These are phyloP conservation scores for Merops nubicus DNA, from an alignment of 2,113 vertebrate genomes.

Conservation along the genomic window DNA sequence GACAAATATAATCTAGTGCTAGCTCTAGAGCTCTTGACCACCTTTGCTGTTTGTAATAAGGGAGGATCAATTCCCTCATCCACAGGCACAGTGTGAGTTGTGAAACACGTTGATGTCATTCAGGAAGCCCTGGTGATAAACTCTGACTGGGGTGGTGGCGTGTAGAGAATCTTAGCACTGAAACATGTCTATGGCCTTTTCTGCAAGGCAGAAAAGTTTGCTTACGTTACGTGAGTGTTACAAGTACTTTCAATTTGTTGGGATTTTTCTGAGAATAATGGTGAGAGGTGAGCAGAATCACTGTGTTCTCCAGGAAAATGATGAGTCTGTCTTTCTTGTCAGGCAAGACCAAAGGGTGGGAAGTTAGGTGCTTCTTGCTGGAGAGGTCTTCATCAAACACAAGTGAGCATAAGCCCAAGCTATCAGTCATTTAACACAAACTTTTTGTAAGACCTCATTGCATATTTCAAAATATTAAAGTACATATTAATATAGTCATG, in stretches of 20 bases:
- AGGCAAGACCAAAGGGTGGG: not conserved
- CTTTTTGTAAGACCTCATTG: not conserved
- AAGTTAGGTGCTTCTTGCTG: not conserved
- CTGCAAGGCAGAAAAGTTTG: not conserved
- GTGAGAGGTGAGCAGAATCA: accelerated
- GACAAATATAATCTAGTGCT: not conserved
- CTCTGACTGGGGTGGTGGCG: not conserved
- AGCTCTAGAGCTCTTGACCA: not conserved
- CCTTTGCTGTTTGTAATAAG: not conserved
- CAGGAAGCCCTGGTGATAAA: accelerated
- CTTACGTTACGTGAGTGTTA: accelerated
- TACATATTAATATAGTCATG: not conserved
- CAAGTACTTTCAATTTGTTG: not conserved
- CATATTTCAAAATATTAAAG: not conserved
- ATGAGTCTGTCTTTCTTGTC: not conserved
- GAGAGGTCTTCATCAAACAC: not conserved
- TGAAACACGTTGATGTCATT: not conserved
- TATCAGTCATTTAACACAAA: not conserved
- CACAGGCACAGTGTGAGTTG: not conserved
- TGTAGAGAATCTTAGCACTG: not conserved
- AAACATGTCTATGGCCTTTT: not conserved
- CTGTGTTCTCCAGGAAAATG: not conserved
- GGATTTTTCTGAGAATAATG: not conserved
- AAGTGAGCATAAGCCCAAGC: not conserved
- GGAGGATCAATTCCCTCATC: not conserved